Conservation (phyloP, 1,140 invertebrate genomes). For the Drosophila sucinea region DNA sequence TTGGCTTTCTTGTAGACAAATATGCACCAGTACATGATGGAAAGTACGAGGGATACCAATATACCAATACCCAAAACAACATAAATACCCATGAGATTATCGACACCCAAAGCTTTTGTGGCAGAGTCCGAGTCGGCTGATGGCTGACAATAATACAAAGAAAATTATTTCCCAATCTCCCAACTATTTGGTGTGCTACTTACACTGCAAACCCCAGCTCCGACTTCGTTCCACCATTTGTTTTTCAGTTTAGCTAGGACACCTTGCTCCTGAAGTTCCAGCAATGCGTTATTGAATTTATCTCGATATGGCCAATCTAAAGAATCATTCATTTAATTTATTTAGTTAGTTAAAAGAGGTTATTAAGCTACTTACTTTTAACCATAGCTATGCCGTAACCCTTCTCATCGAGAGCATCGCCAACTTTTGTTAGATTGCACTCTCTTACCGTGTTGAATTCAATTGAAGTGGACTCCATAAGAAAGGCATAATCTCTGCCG, state of each 20-base stretch:
- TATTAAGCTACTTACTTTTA: conserved; percentile 85
- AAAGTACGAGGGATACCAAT: conserved; percentile 75
- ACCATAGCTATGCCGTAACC: conserved; percentile 94
- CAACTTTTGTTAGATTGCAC: conserved; percentile 91
- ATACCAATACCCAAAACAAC: conserved; percentile 86
- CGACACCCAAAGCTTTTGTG: conserved; percentile 80
- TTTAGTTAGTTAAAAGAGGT: not conserved
- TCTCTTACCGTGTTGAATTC: conserved; percentile 92
- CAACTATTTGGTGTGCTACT: conserved; percentile 15
- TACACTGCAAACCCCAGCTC: conserved; percentile 89
- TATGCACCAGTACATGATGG: conserved; percentile 77
- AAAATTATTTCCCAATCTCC: no score
- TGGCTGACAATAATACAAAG: conserved; percentile 35
- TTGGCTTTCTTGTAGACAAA: conserved; percentile 71
- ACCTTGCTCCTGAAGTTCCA: conserved; percentile 92
- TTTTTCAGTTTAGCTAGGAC: conserved; percentile 90
- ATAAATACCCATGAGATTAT: conserved; percentile 90
- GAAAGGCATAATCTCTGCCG: conserved; percentile 90
- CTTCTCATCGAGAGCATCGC: conserved; percentile 92
- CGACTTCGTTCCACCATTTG: conserved; percentile 96
- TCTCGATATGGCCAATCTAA: conserved; percentile 90
- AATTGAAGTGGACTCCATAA: conserved; percentile 95
- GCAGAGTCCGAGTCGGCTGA: conserved; percentile 41
- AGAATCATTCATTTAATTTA: not conserved
- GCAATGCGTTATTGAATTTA: conserved; percentile 89